These are phyloP conservation scores for Drosophila pseudoobscura DNA, from an alignment of 1,140 invertebrate genomes.

Conservation along the genomic window DNA sequence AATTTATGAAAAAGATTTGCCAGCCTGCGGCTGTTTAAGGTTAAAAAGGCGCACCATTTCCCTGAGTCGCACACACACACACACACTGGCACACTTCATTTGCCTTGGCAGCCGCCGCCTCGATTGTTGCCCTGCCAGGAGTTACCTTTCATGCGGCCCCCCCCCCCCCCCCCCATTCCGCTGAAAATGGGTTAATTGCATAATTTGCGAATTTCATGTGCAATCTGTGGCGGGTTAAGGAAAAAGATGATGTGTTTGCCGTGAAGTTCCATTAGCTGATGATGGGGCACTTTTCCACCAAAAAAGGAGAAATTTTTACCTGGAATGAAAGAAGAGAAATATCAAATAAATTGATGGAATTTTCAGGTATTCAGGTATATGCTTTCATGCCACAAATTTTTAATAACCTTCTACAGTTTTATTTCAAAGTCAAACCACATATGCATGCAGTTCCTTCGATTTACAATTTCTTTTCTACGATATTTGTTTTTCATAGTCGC, in stretches of 20 bases:
- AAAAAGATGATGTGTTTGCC: neutral
- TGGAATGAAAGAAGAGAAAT: conserved; percentile 18
- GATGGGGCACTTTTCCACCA: conserved; percentile 21
- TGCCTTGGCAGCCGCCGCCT: conserved; percentile 11
- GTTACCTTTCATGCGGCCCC: conserved; percentile 58
- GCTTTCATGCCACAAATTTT: conserved; percentile 1
- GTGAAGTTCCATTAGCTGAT: conserved; percentile 35
- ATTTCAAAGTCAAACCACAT: too few species aligned
- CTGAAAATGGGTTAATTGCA: conserved; percentile 80
- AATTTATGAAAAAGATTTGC: conserved; percentile 82
- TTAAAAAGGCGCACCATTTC: conserved; percentile 70
- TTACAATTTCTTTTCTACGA: too few species aligned
- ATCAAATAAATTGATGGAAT: neutral
- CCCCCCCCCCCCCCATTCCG: neutral
- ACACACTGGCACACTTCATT: conserved; percentile 40
- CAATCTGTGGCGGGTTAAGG: conserved; percentile 36
- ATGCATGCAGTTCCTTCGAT: too few species aligned
- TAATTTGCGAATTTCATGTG: conserved; percentile 78
- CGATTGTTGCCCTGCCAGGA: conserved; percentile 12
- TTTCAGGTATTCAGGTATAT: neutral
- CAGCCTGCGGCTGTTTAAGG: conserved; percentile 75
- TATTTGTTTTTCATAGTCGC: too few species aligned
- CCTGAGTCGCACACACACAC: conserved; percentile 28
- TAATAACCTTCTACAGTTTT: too few species aligned
- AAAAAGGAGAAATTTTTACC: conserved; percentile 19